Evolutionary conservation across 2,888 invertebrate species (phyloP), one percentile per base, ranked within the genome.

Genomic region (Geotrupes spiniger): DNA sequence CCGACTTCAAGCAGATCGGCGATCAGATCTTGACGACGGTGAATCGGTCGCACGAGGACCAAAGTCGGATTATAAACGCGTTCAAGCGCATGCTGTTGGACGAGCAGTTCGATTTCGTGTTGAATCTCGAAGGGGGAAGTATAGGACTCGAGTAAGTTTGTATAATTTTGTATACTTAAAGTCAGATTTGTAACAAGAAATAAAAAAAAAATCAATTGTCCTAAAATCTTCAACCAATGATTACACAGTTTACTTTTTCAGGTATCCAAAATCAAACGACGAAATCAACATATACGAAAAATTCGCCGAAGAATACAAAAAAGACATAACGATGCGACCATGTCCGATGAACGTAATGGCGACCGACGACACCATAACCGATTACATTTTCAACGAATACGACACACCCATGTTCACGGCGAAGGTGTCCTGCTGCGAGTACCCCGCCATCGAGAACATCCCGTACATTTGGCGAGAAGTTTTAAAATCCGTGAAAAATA

Each of bases 381-480:
- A 80, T 66, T 71, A 78, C 42, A 66, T 89, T 10, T 80, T 79
- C 53, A 79, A 81, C 17, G 76, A 81, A 61, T 86, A 79, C 59
- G 76, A 80, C 42, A 76, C 81, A 1, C 85, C 89, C 0, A 75
- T 88, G 65, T 75, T 87, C 39, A 83, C 87, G 0, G 78, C 85
- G 2, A 86, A 89, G 11, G 69, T 93, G 16, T 84, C 85, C 44
- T 93, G 93, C 63, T 93, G 93, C 65, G 87, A 87, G 59, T 89
- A 89, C 79, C 92, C 93, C 0, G 63, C 70, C 0, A 76, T 81
- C n/a, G 71, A 66, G 0, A 77, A 82, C 37, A 77, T 92, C n/a
- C 84, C 82, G 0, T 76, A 76, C 53, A 78, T 87, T 5, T 91
- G 90, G 89, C 79, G 83, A 56, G 79, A 83, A 49, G 83, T 84